Base-by-base conservation (phyloP, 2,113 vertebrate genomes). In the Otus sunia region DNA sequence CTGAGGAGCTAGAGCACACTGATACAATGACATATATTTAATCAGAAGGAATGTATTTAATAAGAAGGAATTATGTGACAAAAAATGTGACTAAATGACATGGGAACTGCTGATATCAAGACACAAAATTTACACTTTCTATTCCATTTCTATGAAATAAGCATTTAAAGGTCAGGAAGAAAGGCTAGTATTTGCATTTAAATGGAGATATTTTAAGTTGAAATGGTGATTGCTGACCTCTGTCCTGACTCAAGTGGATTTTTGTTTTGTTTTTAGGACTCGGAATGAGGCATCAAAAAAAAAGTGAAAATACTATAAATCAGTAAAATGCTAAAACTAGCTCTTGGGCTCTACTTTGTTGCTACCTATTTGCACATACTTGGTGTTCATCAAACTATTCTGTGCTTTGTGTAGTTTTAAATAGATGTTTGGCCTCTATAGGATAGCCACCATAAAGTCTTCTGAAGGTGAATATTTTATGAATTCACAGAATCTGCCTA, bases 101-200 rank as follows among this genome's bases (percentile, higher is more conserved):
- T 29, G 60, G 34, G 41, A 94, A 62, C 92, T 96, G 74, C 93
- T 92, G 84, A 96, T 96, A 97, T 36, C 79, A 93, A 97, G 95
- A 95, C 80, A 93, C 74, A 97, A 96, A 98, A 97, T 96, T 94
- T 97, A 97, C 82, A 96, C 93, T 95, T 97, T 94, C 89, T 95
- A 95, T 97, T 98, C 76, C 75, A 94, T 98, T 98, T 96, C 89
- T 96, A 49, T 96, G 75, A 98, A 98, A 97, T 93, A 86, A 97
- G 79, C 97, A 87, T 94, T 97, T 98, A 98, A 98, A 98, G 97
- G 96, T 98, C 97, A 98, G 58, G 58, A 96, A 94, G 97, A 98
- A 98, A 98, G 98, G 97, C 96, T 97, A 97, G 93, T 74, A 98
- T 98, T 98, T 98, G 98, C 98, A 98, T 98, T 98, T 98, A 98